Percentiles rank a stretch among this genome's conserved stretches.
Conservation (phyloP, 92 coral and sea anemone genomes). For the Siderastrea radians region DNA sequence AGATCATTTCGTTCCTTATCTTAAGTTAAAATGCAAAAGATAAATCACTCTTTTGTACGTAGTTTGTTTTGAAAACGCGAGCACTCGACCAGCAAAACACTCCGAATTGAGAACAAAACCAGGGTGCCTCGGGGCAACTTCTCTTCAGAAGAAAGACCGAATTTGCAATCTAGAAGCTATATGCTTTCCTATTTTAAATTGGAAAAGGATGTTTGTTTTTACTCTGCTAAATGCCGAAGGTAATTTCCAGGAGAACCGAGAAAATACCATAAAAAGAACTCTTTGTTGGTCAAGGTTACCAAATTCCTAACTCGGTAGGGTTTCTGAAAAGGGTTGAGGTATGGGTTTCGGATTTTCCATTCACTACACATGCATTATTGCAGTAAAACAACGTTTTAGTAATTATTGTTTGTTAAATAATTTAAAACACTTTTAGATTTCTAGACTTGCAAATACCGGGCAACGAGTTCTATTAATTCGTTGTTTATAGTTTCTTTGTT, state of each 20-base stretch:
- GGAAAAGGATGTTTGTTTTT: constrained; percentile 19
- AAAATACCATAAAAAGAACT: not conserved
- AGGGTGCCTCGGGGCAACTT: not conserved
- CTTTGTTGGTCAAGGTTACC: not conserved
- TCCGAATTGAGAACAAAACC: not conserved
- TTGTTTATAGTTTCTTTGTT: no score
- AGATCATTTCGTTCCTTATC: not conserved
- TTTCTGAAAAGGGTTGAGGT: not conserved
- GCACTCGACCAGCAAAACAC: constrained; percentile 20
- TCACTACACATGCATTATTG: not conserved
- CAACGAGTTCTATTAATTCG: no score
- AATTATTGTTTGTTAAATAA: no score
- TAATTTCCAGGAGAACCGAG: not conserved
- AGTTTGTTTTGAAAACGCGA: constrained; percentile 23
- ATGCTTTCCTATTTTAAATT: constrained; percentile 6
- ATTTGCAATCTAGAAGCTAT: not conserved
- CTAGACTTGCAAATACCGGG: no score
- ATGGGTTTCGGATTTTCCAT: not conserved
- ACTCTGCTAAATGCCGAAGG: not conserved
- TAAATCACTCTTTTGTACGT: constrained; percentile 17
- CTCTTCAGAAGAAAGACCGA: not conserved
- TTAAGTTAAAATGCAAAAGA: not conserved
- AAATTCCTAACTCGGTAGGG: constrained; percentile 2
- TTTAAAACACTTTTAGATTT: no score
- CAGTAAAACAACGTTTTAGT: not conserved